Conservation (phyloP, 2,888 invertebrate genomes). For the Rosalia funebris region DNA sequence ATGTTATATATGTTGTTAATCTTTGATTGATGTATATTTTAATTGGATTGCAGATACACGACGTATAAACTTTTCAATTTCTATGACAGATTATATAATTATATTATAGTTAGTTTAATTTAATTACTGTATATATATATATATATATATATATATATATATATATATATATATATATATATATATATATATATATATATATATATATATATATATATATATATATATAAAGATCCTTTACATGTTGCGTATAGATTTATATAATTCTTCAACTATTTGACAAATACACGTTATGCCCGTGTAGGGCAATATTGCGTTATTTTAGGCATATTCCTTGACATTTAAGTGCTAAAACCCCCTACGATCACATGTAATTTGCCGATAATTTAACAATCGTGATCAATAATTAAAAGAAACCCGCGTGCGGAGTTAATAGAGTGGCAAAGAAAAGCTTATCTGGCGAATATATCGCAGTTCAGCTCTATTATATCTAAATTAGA, state of each 20-base stretch:
- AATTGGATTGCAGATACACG: not conserved
- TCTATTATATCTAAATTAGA: slow-evolving; percentile 22
- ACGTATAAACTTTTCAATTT: not conserved
- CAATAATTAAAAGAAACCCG: not conserved
- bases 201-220: not conserved
- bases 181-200: not conserved
- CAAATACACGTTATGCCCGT: no score
- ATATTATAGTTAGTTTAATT: not conserved
- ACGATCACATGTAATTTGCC: not conserved
- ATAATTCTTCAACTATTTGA: no score
- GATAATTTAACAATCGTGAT: not conserved
- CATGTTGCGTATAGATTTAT: not conserved
- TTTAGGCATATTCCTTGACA: no score
- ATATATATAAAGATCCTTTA: not conserved
- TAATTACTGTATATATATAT: not conserved
- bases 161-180: not conserved
- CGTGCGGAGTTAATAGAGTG: not conserved
- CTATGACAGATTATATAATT: not conserved
- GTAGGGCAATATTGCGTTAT: no score
- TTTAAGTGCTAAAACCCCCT: no score
- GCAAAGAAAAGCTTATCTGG: slow-evolving; percentile 3
- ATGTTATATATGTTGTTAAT: not conserved
- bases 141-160: not conserved
- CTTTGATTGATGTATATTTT: not conserved
- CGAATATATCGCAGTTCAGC: not conserved